Percentiles rank a stretch among this genome's conserved stretches.
phyloP scores from a whole-genome alignment of 2,888 invertebrate species.

The Galerucella nymphaeae region DNA sequence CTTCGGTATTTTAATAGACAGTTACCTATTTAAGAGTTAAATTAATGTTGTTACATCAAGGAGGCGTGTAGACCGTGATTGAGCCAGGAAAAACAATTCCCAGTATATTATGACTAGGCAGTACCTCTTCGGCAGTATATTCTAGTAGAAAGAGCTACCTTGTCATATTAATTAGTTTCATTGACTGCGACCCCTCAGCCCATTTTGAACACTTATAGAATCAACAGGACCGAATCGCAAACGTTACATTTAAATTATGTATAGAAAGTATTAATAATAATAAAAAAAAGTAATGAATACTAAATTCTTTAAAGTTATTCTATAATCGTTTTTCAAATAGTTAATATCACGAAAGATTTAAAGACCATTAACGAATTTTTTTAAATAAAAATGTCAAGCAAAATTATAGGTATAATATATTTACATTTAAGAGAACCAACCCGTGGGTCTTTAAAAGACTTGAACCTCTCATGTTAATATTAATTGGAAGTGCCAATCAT shows the following conservation, averaged over 20 bases:
- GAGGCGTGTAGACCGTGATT: conserved; percentile 57
- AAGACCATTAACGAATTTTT: conserved; percentile 13
- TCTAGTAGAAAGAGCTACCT: conserved; percentile 30
- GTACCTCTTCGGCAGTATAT: conserved; percentile 6
- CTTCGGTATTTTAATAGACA: conserved; percentile 59
- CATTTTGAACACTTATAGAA: conserved; percentile 48
- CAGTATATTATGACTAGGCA: conserved; percentile 33
- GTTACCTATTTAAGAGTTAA: conserved; percentile 61
- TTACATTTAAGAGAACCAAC: conserved; percentile 14
- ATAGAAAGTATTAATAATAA: neutral
- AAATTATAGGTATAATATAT: conserved; percentile 18
- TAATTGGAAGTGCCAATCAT: conserved; percentile 86
- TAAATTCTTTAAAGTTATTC: neutral
- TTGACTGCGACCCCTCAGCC: conserved; percentile 30
- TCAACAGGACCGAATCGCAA: neutral
- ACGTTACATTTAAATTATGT: neutral
- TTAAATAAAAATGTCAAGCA: conserved; percentile 18
- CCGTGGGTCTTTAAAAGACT: conserved; percentile 32
- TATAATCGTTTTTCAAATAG: conserved; percentile 1
- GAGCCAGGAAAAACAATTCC: conserved; percentile 50
- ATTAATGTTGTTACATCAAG: conserved; percentile 60
- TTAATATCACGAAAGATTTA: conserved; percentile 15
- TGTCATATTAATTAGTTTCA: conserved; percentile 40
- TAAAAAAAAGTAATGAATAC: neutral
- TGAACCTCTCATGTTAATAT: conserved; percentile 70